phyloP scores from a whole-genome alignment of 2,797 vertebrate genomes.

The Momotus momota region DNA sequence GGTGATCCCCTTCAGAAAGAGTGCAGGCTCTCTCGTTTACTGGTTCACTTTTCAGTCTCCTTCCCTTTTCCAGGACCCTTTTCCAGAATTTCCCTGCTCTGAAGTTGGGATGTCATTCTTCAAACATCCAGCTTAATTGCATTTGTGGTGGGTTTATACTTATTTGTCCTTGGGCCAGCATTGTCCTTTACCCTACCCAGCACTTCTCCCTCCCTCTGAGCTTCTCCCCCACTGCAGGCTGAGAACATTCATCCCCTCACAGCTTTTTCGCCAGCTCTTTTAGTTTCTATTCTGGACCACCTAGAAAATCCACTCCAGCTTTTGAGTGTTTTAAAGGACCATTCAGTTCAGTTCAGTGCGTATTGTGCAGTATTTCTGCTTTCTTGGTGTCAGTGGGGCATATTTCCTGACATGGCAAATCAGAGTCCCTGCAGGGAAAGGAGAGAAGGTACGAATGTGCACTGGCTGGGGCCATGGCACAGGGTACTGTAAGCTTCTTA shows the following conservation, averaged over 20 bases:
- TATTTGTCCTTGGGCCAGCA: conserved; percentile 29
- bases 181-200: neutral
- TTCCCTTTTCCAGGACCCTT: neutral
- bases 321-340: neutral
- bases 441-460: accelerated
- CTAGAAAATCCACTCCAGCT: neutral
- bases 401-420: neutral
- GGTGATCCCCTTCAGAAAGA: neutral
- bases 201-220: neutral
- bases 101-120: neutral
- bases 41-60: neutral
- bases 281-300: neutral
- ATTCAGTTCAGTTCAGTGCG: neutral
- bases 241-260: neutral
- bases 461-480: neutral
- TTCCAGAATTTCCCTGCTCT: neutral
- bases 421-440: neutral
- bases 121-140: neutral
- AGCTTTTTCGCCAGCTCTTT: neutral
- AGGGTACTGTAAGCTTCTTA: neutral
- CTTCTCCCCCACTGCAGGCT: neutral
- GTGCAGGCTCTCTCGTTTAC: neutral
- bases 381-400: neutral
- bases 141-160: neutral
- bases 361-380: neutral